phyloP scores from a whole-genome alignment of 2,888 invertebrate species.

The Sussaba pulchella region DNA sequence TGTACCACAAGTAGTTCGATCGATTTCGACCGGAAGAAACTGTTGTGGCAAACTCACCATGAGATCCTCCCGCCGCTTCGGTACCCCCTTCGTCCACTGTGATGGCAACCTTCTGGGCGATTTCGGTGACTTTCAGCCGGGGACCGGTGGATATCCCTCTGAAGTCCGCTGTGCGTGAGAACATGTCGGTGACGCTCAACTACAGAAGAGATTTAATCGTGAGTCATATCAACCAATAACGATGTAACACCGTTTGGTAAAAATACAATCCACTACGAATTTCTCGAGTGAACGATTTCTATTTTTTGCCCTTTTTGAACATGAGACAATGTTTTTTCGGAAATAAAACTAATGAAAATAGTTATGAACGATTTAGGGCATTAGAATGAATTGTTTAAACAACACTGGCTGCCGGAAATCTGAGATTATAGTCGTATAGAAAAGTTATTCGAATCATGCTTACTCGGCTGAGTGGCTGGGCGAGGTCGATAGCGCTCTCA shows the following conservation, averaged over 20 bases:
- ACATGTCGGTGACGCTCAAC: slow-evolving; percentile 89
- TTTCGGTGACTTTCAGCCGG: slow-evolving; percentile 87
- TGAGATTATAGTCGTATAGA: no score
- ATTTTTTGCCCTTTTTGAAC: no score
- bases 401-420: no score
- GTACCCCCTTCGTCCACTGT: slow-evolving; percentile 94
- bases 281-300: no score
- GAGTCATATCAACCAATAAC: not conserved
- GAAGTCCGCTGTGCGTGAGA: slow-evolving; percentile 87
- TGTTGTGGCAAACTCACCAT: slow-evolving; percentile 85
- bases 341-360: no score
- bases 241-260: no score
- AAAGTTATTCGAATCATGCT: not conserved
- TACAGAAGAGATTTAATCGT: slow-evolving; percentile 79
- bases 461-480: not conserved
- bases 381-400: no score
- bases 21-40: no score
- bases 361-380: no score
- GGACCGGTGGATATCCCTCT: slow-evolving; percentile 86
- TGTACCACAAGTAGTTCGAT: no score
- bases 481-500: slow-evolving; percentile 41
- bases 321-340: no score
- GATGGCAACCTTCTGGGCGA: slow-evolving; percentile 92
- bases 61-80: slow-evolving; percentile 92
- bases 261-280: no score